Base-by-base conservation (phyloP, 2,797 vertebrate genomes). In the Gobio occitaniae region DNA sequence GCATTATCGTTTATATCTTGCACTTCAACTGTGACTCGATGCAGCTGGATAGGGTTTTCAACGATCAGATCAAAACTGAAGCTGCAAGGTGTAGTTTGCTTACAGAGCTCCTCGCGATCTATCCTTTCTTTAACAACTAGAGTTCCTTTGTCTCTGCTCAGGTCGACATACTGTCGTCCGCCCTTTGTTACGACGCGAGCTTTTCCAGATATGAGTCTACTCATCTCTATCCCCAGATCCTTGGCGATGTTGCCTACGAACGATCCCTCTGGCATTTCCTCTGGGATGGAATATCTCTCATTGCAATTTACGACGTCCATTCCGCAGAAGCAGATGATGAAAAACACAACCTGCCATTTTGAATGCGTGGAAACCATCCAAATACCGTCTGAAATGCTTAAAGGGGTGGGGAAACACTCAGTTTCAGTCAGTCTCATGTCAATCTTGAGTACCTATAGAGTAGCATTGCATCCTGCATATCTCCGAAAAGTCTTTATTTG, bases 21-120 rank as follows among this genome's bases (percentile, higher is more conserved):
- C 0, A 95, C 89, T 83, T 95, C 94, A 32, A 95, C 91, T 2
- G 89, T 93, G 0, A 95, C 89, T 0, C 91, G 89, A 85, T 94
- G 90, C 72, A 95, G 89, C 83, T 94, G 89, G 29, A 95, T 94
- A 0, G 94, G 94, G n/a, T 94, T 94, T 90, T 95, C 94, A 76
- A 94, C 87, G 87, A 95, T 93, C 0, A 95, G 74, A 82, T 95
- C 93, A 74, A 94, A 94, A 83, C 87, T 93, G 74, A 94, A 94
- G 87, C 93, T 93, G 54, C 94, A 95, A 72, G 93, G 93, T 84
- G 92, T 93, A 63, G 87, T 94, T 90, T 94, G 91, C 38, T 89
- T 90, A 85, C 93, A 94, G 50, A 95, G 89, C 63, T 94, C 91
- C 36, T 94, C 94, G 82, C 94, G 86, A 90, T 94, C 93, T 78